Conservation (phyloP, 2,113 vertebrate species). For the Kryptolebias marmoratus region DNA sequence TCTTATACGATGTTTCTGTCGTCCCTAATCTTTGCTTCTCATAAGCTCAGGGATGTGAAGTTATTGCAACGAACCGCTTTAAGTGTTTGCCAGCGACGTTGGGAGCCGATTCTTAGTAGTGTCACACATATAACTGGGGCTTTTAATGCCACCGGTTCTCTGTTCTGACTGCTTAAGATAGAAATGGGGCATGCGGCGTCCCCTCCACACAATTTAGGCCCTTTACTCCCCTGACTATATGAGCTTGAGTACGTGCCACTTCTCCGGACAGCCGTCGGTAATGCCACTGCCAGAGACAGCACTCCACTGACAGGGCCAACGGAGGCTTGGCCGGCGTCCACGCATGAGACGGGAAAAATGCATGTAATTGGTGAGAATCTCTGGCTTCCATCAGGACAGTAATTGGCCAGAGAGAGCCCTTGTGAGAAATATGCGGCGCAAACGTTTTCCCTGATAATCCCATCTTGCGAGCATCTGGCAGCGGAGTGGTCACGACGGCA, state of each 20-base stretch:
- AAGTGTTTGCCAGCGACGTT: slow-evolving; percentile 49
- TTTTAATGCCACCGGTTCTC: slow-evolving; percentile 49
- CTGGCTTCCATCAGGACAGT: slow-evolving; percentile 77
- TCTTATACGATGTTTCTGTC: slow-evolving; percentile 11
- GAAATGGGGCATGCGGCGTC: slow-evolving; percentile 53
- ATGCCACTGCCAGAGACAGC: slow-evolving; percentile 56
- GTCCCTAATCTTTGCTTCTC: slow-evolving; percentile 39
- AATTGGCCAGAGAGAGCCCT: slow-evolving; percentile 76
- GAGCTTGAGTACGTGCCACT: slow-evolving; percentile 56
- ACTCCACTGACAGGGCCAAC: slow-evolving; percentile 60
- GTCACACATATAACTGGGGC: slow-evolving; percentile 62
- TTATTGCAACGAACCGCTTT: slow-evolving; percentile 40
- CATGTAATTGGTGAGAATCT: slow-evolving; percentile 79
- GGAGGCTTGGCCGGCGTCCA: slow-evolving; percentile 68
- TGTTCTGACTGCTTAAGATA: slow-evolving; percentile 38
- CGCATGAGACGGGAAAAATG: slow-evolving; percentile 66
- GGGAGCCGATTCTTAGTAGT: slow-evolving; percentile 10
- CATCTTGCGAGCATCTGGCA: slow-evolving; percentile 77
- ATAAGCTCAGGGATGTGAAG: slow-evolving; percentile 33
- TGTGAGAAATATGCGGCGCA: slow-evolving; percentile 75
- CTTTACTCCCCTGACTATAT: slow-evolving; percentile 42
- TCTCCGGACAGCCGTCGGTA: slow-evolving; percentile 43
- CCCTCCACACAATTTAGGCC: slow-evolving; percentile 40
- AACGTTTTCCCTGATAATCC: slow-evolving; percentile 78
- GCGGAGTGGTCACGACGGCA: slow-evolving; percentile 60